phyloP scores from a whole-genome alignment of 1,140 invertebrate genomes.

The Bombus waltoni region DNA sequence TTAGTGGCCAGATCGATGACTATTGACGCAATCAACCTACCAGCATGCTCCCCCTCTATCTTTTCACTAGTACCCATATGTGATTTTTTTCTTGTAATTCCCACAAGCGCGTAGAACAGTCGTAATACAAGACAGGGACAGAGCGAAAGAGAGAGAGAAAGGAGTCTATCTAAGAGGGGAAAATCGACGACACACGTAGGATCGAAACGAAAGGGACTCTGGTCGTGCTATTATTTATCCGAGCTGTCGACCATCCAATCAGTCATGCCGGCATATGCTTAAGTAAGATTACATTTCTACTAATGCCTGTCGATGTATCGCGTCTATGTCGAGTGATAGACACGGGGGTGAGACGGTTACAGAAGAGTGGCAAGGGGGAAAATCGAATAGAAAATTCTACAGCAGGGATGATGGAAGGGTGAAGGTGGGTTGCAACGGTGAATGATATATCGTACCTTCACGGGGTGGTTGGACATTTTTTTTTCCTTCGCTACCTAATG shows the following conservation, averaged over 20 bases:
- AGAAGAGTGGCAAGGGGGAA: neutral
- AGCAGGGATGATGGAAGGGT: constrained; percentile 19
- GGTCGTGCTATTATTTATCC: constrained; percentile 72
- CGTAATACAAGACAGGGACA: neutral
- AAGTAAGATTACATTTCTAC: constrained; percentile 80
- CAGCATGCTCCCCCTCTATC: constrained; percentile 61
- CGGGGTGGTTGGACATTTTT: constrained; percentile 58
- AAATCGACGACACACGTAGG: constrained; percentile 22
- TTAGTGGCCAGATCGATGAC: constrained; percentile 69
- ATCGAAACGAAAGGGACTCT: constrained; percentile 40
- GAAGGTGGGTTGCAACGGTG: constrained; percentile 42
- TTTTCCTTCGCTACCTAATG: constrained; percentile 74
- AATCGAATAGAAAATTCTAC: constrained; percentile 45
- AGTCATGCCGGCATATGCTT: constrained; percentile 79
- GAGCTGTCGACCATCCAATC: constrained; percentile 73
- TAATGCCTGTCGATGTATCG: constrained; percentile 64
- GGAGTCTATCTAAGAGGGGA: constrained; percentile 4
- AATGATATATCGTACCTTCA: constrained; percentile 71
- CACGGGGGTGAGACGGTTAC: constrained; percentile 34
- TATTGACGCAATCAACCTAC: constrained; percentile 70
- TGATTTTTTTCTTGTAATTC: constrained; percentile 74
- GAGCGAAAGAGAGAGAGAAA: constrained; percentile 10
- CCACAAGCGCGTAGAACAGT: constrained; percentile 58
- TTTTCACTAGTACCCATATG: constrained; percentile 69
- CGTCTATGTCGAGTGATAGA: constrained; percentile 69